Evolutionary conservation across 1,140 invertebrate genomes (phyloP).

Genomic region (Micrasema minimum): DNA sequence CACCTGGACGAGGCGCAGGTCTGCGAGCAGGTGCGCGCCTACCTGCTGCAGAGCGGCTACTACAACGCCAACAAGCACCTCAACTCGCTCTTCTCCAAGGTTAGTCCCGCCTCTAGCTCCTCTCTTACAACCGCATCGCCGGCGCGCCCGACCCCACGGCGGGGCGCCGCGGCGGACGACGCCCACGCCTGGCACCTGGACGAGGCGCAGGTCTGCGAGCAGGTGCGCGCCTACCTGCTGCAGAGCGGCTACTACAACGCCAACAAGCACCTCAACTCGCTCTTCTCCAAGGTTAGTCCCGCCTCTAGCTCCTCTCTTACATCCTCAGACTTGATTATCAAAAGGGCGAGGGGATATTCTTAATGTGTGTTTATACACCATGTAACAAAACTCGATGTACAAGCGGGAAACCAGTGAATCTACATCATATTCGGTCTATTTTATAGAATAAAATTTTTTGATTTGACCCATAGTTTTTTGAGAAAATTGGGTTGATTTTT

Average conservation of each 20-base stretch:
- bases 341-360: no score
- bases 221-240: constrained; percentile 83
- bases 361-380: no score
- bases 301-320: no score
- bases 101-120: no score
- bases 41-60: constrained; percentile 83
- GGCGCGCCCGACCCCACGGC: constrained; percentile 90
- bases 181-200: constrained; percentile 89
- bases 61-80: constrained; percentile 85
- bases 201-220: constrained; percentile 87
- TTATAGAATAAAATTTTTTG: no score
- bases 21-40: constrained; percentile 84
- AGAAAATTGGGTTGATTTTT: no score
- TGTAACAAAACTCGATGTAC: no score
- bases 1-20: constrained; percentile 89
- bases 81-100: constrained; percentile 86
- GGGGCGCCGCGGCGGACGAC: constrained; percentile 84
- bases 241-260: constrained; percentile 85
- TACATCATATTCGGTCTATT: no score
- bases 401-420: no score
- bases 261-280: constrained; percentile 82
- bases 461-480: no score
- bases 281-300: constrained; percentile 81
- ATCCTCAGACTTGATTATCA: no score
- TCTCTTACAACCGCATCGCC: constrained; percentile 74